Evolutionary conservation across 2,888 invertebrate species (phyloP), one percentile per base, ranked within the genome.

Genomic region (Baronia brevicornis): DNA sequence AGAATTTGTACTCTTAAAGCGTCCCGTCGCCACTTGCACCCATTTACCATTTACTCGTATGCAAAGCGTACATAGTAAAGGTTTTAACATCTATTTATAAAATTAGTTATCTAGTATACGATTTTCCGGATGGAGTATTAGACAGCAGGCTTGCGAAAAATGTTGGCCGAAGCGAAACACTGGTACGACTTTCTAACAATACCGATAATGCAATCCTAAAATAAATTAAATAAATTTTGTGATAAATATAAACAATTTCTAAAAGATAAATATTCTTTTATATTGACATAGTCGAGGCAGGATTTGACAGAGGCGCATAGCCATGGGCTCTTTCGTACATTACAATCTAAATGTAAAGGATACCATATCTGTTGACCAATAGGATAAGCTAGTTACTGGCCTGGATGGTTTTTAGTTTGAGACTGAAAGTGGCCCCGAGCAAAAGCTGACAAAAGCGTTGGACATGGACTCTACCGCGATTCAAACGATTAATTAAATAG

Each of bases 1-100:
- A 87, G 88, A 89, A 90, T 90, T 90, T 90, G 90, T 90, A 90
- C 90, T 90, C 86, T 88, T 87, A 48, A 60, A 72, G 72, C 71
- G 70, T 79, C 67, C 72, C 71, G 69, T 68, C 74, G 78, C 69
- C 71, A 66, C 67, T 64, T 60, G 62, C 63, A 47, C 46, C 39
- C 47, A 39, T 44, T 34, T 38, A 48, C 46, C n/a, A n/a, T n/a
- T n/a, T n/a, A 43, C 48, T 44, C 46, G 40, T 39, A 39, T 34
- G 48, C 43, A 38, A 47, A 44, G 39, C 35, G 43, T 20, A 38
- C 28, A 26, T 24, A 28, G 33, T 21, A 25, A 29, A 24, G 18
- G 17, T 33, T 8, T 26, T 31, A 36, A n/a, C n/a, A n/a, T n/a
- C n/a, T n/a, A 24, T 14, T 11, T 7, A 14, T 31, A 12, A 25